phyloP scores from a whole-genome alignment of 1,140 invertebrate species.

The Drosophila bipectinata region DNA sequence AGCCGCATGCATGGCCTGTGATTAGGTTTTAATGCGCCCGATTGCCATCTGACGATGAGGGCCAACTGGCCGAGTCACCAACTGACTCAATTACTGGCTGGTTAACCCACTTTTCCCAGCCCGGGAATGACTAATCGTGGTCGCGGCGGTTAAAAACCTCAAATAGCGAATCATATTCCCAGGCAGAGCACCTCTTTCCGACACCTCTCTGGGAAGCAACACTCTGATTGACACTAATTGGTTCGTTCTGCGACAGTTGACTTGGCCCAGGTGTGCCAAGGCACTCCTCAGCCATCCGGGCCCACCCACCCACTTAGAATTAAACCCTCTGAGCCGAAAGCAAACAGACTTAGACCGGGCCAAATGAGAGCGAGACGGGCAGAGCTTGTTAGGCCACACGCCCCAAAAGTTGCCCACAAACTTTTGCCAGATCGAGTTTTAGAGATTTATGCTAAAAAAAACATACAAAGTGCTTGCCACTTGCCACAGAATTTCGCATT shows the following conservation, averaged over 20 bases:
- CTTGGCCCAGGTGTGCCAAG: slow-evolving; percentile 10
- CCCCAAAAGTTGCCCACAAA: not conserved
- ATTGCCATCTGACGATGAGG: slow-evolving; percentile 41
- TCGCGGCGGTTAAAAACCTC: too few relatives aligned
- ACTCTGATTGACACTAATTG: slow-evolving; percentile 62
- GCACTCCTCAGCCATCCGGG: not conserved
- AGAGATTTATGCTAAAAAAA: not conserved
- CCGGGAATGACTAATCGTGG: too few relatives aligned
- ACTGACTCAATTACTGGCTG: slow-evolving; percentile 22
- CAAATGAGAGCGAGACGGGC: not conserved
- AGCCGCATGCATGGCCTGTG: slow-evolving; percentile 50
- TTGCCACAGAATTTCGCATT: not conserved
- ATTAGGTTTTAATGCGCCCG: slow-evolving; percentile 65
- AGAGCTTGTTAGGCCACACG: not conserved
- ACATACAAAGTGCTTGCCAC: not conserved
- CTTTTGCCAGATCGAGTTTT: not conserved
- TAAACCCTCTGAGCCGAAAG: slow-evolving; percentile 14
- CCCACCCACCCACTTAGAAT: slow-evolving; percentile 27
- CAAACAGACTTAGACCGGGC: slow-evolving; percentile 7
- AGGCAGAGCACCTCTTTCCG: not conserved
- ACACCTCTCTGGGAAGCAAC: slow-evolving; percentile 5
- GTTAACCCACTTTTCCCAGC: not conserved
- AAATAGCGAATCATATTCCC: not conserved
- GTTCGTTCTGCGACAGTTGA: slow-evolving; percentile 9
- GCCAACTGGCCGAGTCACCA: not conserved